phyloP scores from a whole-genome alignment of 2,113 vertebrate genomes.

The Terrapene triunguis region DNA sequence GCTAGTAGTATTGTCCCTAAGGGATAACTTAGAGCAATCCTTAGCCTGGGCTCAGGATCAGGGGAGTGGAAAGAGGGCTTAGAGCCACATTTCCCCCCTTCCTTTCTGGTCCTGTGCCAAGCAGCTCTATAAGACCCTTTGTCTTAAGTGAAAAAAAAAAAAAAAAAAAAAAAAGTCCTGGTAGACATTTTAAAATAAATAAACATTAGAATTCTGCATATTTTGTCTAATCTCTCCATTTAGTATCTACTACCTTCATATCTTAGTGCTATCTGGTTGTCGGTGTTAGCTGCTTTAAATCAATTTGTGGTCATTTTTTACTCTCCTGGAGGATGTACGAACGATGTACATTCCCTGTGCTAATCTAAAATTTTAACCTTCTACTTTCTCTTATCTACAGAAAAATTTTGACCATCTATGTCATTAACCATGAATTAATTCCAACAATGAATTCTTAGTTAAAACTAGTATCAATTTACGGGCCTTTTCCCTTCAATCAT shows the following conservation, averaged over 20 bases:
- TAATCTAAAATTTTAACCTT: not conserved
- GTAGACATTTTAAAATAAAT: not conserved
- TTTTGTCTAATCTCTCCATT: not conserved
- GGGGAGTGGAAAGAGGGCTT: not conserved
- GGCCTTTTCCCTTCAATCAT: not conserved
- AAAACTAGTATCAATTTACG: not conserved
- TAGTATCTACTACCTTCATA: not conserved
- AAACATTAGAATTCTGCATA: not conserved
- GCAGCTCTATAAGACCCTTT: not conserved
- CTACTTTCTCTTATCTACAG: not conserved
- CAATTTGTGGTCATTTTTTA: not conserved
- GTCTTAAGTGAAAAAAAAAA: not conserved
- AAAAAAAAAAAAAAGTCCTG: too few relatives aligned
- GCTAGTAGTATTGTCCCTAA: not conserved
- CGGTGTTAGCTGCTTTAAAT: not conserved
- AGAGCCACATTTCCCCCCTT: fast-evolving
- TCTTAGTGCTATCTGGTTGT: not conserved
- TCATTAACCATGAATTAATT: not conserved
- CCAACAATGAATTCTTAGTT: not conserved
- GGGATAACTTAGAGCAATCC: not conserved
- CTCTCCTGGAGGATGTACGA: too few relatives aligned
- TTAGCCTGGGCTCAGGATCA: not conserved
- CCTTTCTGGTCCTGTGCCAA: not conserved
- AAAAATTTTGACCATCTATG: fast-evolving
- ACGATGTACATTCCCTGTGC: not conserved